Conservation (phyloP, 2,797 vertebrate species). For the Rachycentron canadum region DNA sequence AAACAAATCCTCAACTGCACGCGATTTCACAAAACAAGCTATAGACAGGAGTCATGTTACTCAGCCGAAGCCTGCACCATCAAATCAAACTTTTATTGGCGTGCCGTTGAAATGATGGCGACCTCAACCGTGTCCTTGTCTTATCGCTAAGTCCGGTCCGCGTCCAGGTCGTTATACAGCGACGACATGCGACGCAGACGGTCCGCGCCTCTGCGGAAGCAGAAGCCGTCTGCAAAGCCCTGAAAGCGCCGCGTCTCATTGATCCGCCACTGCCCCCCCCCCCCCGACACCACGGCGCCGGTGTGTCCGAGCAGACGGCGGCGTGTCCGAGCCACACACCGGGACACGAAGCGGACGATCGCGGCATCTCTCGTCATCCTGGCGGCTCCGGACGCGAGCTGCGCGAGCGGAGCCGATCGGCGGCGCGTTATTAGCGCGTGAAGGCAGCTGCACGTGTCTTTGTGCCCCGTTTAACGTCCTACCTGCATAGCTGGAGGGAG, state of each 20-base stretch:
- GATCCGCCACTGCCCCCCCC: too few species aligned
- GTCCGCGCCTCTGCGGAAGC: conserved; percentile 7
- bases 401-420: too few species aligned
- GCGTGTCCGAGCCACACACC: background rate
- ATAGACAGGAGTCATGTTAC: background rate
- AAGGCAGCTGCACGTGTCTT: background rate
- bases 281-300: background rate
- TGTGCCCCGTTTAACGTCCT: conserved; percentile 35
- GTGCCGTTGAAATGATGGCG: background rate
- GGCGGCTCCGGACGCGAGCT: too few species aligned
- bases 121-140: conserved; percentile 52
- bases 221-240: background rate
- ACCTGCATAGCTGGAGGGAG: conserved; percentile 92
- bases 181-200: background rate
- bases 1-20: background rate
- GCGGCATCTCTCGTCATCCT: too few species aligned
- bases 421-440: background rate
- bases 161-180: too few species aligned
- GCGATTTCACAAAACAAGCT: background rate
- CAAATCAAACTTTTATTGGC: background rate
- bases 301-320: background rate
- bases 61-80: fast-evolving
- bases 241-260: background rate
- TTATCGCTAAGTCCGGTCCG: too few species aligned
- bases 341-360: conserved; percentile 43